Conservation (phyloP, 2,888 invertebrate genomes). For the Synergus umbraculus region DNA sequence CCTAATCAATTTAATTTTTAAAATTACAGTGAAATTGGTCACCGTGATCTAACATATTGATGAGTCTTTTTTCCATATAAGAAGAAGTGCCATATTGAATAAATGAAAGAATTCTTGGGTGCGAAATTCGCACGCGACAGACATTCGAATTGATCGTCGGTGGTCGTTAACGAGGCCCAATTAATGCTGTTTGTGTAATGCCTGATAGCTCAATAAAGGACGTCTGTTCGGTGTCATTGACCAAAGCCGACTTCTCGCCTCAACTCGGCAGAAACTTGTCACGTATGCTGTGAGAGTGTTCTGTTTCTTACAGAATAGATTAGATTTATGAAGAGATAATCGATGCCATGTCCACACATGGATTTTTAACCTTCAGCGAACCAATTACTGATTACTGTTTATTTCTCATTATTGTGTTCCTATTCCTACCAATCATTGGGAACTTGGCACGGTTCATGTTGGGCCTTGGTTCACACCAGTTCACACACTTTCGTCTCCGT, state of each 20-base stretch:
- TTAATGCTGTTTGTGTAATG: constrained; percentile 49
- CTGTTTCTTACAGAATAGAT: constrained; percentile 19
- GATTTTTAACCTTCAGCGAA: constrained; percentile 47
- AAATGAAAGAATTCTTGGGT: constrained; percentile 8
- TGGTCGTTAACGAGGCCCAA: constrained; percentile 48
- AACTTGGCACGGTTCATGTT: constrained; percentile 44
- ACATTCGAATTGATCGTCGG: constrained; percentile 22
- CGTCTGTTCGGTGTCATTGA: constrained; percentile 27
- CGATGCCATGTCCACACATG: constrained; percentile 47
- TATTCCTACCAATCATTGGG: constrained; percentile 43
- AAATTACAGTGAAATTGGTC: not conserved
- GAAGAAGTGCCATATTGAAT: not conserved
- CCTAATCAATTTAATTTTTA: not conserved
- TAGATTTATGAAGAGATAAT: constrained; percentile 54
- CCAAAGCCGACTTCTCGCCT: constrained; percentile 27
- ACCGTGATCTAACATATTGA: constrained; percentile 3
- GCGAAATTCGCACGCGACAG: constrained; percentile 30
- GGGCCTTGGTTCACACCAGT: constrained; percentile 36
- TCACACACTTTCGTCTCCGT: constrained; percentile 10
- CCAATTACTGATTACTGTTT: constrained; percentile 11
- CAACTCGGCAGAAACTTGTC: not conserved
- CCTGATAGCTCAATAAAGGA: constrained; percentile 54
- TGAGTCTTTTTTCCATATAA: constrained; percentile 14
- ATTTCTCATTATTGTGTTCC: constrained; percentile 30
- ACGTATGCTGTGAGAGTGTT: constrained; percentile 22